Evolutionary conservation across 1,140 invertebrate genomes (phyloP).

Genomic region (Ylistrum balloti): DNA sequence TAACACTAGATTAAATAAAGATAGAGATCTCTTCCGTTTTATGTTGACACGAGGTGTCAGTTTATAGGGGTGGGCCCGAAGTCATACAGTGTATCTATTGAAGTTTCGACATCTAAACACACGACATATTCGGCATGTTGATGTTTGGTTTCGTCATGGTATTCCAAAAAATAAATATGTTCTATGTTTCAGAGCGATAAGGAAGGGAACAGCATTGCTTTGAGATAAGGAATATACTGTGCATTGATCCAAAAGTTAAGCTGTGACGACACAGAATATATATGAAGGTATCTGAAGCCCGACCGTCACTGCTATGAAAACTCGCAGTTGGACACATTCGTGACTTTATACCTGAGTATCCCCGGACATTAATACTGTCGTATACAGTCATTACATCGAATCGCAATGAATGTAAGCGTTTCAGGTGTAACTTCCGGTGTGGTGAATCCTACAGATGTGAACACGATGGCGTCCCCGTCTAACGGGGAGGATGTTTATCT

Average conservation of each 20-base stretch:
- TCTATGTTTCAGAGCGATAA: slow-evolving; percentile 26
- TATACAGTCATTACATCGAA: neutral
- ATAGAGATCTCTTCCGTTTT: neutral
- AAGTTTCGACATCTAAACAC: neutral
- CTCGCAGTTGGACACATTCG: neutral
- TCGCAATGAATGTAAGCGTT: neutral
- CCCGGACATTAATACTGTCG: no score
- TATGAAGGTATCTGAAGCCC: neutral
- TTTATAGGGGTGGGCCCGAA: slow-evolving; percentile 12
- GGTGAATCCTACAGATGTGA: neutral
- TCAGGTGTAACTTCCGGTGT: neutral
- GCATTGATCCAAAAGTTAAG: neutral
- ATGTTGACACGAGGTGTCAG: slow-evolving; percentile 15
- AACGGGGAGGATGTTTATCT: neutral
- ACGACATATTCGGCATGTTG: neutral
- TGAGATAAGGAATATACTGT: neutral
- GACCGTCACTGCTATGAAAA: neutral
- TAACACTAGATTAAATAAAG: neutral
- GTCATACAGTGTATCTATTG: neutral
- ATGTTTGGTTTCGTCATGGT: slow-evolving; percentile 27
- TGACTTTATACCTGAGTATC: neutral
- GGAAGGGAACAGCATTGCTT: neutral
- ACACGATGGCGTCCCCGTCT: neutral
- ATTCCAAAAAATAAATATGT: neutral
- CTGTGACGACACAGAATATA: neutral